phyloP scores from a whole-genome alignment of 2,113 vertebrate genomes.

The Oryzias curvinotus region DNA sequence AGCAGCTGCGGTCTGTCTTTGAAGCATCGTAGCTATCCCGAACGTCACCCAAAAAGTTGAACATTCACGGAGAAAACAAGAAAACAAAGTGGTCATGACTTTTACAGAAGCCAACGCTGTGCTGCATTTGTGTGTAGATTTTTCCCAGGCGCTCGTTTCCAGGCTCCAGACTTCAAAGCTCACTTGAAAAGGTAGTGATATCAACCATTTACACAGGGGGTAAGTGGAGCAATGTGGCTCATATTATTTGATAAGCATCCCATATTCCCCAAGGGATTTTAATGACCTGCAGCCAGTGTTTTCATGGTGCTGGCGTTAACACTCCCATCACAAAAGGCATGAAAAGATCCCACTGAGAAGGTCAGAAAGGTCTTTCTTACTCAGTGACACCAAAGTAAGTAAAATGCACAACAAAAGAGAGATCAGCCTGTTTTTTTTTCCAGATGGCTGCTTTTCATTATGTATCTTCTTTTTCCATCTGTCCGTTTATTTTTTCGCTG shows the following conservation, averaged over 20 bases:
- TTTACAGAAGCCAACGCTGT: constrained; percentile 36
- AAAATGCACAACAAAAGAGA: constrained; percentile 29
- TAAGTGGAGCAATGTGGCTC: constrained; percentile 77
- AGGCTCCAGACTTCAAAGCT: constrained; percentile 73
- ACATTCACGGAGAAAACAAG: neutral
- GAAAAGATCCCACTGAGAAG: constrained; percentile 23
- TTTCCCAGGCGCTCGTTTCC: constrained; percentile 65
- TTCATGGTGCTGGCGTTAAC: constrained; percentile 65
- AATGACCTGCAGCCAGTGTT: constrained; percentile 72
- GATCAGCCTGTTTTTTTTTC: constrained; percentile 39
- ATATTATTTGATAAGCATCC: constrained; percentile 84
- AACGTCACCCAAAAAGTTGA: no score
- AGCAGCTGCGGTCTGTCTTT: no score
- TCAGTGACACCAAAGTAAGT: constrained; percentile 27
- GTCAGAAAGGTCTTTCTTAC: constrained; percentile 48
- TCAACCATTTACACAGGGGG: constrained; percentile 52
- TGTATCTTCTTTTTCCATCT: constrained; percentile 62
- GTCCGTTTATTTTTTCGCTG: constrained; percentile 70
- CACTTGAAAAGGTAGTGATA: constrained; percentile 74
- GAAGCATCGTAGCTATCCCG: no score
- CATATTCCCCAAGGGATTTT: constrained; percentile 81
- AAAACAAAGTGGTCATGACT: constrained; percentile 32
- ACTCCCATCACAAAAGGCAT: constrained; percentile 50
- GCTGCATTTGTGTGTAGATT: constrained; percentile 35
- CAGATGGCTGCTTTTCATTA: constrained; percentile 68